These are phyloP conservation scores for Trichonephila clavipes DNA, from an alignment of 1,140 invertebrate genomes.

Conservation along the genomic window DNA sequence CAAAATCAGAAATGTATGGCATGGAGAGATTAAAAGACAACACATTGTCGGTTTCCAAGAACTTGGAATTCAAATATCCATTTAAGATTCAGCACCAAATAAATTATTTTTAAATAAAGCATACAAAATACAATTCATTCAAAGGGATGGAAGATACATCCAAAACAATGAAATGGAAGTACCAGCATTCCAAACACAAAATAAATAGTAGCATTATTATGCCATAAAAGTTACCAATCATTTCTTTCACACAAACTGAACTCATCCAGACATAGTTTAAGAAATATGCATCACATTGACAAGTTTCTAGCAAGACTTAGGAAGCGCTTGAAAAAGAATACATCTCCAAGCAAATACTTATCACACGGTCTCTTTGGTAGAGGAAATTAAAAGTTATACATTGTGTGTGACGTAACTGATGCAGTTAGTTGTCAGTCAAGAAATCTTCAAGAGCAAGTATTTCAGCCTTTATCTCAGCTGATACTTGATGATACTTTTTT, in stretches of 20 bases:
- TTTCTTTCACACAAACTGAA: background rate
- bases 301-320: constrained; percentile 4
- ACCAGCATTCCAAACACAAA: background rate
- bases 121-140: background rate
- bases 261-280: background rate
- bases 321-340: constrained; percentile 39
- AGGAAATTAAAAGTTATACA: background rate
- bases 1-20: no score
- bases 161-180: background rate
- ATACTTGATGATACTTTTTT: constrained; percentile 42
- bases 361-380: constrained; percentile 70
- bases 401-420: background rate
- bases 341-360: constrained; percentile 38
- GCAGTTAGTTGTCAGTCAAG: constrained; percentile 28
- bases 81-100: background rate
- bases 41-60: background rate
- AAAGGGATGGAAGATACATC: background rate
- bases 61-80: no score
- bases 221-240: constrained; percentile 30
- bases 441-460: constrained; percentile 43
- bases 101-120: background rate
- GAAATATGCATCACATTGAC: background rate
- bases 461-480: constrained; percentile 51
- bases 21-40: background rate
- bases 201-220: background rate